Base-by-base conservation (phyloP, 2,113 vertebrate genomes). In the Aramus guarauna region DNA sequence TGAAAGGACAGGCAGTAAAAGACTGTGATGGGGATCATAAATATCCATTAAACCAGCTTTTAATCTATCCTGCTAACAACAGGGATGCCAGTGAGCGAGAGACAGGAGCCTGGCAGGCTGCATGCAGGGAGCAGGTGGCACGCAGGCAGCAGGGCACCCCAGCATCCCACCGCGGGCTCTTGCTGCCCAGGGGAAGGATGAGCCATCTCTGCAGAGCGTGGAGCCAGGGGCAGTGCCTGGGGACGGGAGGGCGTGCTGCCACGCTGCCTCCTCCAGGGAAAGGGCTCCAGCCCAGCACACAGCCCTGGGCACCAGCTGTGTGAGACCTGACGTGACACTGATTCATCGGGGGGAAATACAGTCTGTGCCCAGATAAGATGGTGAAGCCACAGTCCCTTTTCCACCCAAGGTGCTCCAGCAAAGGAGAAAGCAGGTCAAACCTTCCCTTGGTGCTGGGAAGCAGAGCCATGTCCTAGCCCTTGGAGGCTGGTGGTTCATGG, bases 41-140 rank as follows among this genome's bases (percentile, higher is more conserved):
- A 96, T 92, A 95, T 90, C 96, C 87, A 95, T 97, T 97, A 96
- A 95, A 95, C 11, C 64, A 90, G 89, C 73, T 95, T 95, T 93
- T 95, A 90, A 94, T 94, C 92, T 73, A 23, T 43, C 47, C 66
- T 82, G 73, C 37, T 78, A 90, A 72, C 90, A 86, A 24, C 50
- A 55, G 82, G 30, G 56, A 88, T 69, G 81, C 7, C 3, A 6
- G 23, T 17, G 84, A 80, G 86, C 0, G 0, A 66, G 36, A 48
- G 29, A 24, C 91, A 77, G 88, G 59, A 85, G 45, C 53, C 86
- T 53, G 85, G 92, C 85, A 66, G 85, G 91, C 81, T 55, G 66
- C 0, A 0, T 5, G n/a, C 2, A 8, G 50, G 41, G 71, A 71
- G 62, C 85, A 80, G 74, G 72, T 29, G 91, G 62, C 60, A 73